Evolutionary conservation across 1,140 invertebrate species (phyloP), one percentile per base, ranked within the genome.

Genomic region (Drosophila persimilis): DNA sequence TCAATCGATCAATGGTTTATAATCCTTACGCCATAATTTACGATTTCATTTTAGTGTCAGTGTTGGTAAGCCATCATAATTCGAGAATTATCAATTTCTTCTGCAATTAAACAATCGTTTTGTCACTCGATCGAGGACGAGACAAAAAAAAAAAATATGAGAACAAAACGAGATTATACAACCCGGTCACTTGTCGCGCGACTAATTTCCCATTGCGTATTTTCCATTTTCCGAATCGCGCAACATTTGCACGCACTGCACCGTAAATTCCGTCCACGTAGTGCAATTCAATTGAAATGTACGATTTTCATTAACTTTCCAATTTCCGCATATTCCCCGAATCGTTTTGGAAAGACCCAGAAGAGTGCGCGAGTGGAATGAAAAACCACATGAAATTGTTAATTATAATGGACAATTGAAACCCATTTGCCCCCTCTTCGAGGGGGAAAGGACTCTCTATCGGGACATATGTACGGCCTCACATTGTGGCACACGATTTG

Each of bases 371-470:
- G 35, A 60, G 41, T 2, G 35, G 35, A 26, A 26, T 26, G 35
- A 1, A 50, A 74, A 65, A 63, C 77, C 65, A 47, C 65, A 74
- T 64, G 56, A 77, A 77, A 86, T 81, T 65, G 77, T 88, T 81
- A 81, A 86, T 85, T 85, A 78, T 77, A 81, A 65, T 78, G 61
- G 52, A 69, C 65, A 77, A 86, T 86, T 71, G 81, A 84, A 78
- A 48, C 56, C 46, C 76, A 60, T 60, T 55, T 11, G 24, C 64
- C 66, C 35, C 56, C 24, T 54, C 39, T 8, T 20, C 15, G n/a
- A 5, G 11, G 3, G 35, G 31, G 3, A 39, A 39, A 39, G 35
- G 35, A 39, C 35, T 39, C 35, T 11, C 35, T 5, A 13, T 39
- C 4, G 11, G 35, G 35, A 39, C 35, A 39, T 39, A 39, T 39